phyloP scores from a whole-genome alignment of 2,113 vertebrate genomes.

The Lamprologus ornatipinnis region DNA sequence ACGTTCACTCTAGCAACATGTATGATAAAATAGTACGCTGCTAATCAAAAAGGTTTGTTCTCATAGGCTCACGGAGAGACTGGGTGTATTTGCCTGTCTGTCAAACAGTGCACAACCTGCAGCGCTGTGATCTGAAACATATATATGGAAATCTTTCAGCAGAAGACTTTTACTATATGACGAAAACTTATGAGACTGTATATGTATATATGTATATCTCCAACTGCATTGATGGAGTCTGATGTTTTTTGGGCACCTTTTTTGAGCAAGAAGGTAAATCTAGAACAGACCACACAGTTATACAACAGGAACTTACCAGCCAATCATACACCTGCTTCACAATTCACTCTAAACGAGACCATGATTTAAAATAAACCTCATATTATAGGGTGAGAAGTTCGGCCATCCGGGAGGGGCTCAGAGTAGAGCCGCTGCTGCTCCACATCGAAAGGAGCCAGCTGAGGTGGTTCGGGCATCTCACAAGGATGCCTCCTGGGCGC shows the following conservation, averaged over 20 bases:
- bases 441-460: too few species aligned
- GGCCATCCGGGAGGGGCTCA: too few species aligned
- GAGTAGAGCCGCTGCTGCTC: too few species aligned
- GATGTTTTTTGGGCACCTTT: neutral
- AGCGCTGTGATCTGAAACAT: neutral
- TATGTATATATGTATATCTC: neutral
- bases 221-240: fast-evolving
- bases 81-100: neutral
- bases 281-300: fast-evolving
- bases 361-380: neutral
- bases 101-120: neutral
- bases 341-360: neutral
- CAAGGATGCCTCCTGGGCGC: too few species aligned
- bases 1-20: neutral
- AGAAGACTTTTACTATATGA: neutral
- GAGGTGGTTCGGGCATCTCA: too few species aligned
- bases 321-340: fast-evolving
- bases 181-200: fast-evolving
- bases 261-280: neutral
- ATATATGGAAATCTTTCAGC: neutral
- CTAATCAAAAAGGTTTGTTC: neutral
- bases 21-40: neutral
- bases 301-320: fast-evolving
- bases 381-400: neutral
- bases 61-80: neutral